Conservation (phyloP, 1,140 invertebrate genomes). For the Glossosoma conforme region DNA sequence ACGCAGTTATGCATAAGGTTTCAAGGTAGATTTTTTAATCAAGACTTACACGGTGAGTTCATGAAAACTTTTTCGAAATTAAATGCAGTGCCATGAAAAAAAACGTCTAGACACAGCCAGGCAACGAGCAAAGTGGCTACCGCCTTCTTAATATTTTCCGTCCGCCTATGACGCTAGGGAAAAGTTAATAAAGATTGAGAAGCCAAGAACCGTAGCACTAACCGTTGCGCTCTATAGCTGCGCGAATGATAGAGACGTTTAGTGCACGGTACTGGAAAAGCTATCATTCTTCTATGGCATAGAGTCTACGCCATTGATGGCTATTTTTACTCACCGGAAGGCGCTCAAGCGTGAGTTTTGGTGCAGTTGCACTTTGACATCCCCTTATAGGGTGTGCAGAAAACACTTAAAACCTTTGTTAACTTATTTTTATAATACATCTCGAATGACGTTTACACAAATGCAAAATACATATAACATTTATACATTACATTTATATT, state of each 20-base stretch:
- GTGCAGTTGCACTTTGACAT: constrained; percentile 17
- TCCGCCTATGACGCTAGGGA: too few relatives aligned
- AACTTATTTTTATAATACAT: too few relatives aligned
- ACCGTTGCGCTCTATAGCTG: neutral
- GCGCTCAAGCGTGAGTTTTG: constrained; percentile 12
- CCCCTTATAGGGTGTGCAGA: too few relatives aligned
- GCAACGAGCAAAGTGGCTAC: too few relatives aligned
- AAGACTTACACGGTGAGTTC: too few relatives aligned
- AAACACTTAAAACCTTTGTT: constrained; percentile 12
- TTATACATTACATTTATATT: too few relatives aligned
- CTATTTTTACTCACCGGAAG: constrained; percentile 4
- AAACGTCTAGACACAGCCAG: constrained; percentile 8
- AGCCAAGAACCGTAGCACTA: neutral
- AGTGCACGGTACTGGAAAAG: constrained; percentile 1
- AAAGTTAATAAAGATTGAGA: constrained; percentile 14
- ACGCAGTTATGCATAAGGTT: too few relatives aligned
- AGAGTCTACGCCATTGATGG: constrained; percentile 7
- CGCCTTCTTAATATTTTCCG: too few relatives aligned
- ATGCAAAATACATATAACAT: too few relatives aligned
- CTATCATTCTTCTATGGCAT: constrained; percentile 13
- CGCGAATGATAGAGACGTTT: neutral
- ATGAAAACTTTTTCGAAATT: neutral
- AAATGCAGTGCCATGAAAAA: neutral
- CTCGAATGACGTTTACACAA: too few relatives aligned
- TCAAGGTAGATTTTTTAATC: too few relatives aligned